These are phyloP conservation scores for Myrmecophaga tridactyla DNA, from an alignment of 2,113 vertebrate genomes.

Conservation along the genomic window DNA sequence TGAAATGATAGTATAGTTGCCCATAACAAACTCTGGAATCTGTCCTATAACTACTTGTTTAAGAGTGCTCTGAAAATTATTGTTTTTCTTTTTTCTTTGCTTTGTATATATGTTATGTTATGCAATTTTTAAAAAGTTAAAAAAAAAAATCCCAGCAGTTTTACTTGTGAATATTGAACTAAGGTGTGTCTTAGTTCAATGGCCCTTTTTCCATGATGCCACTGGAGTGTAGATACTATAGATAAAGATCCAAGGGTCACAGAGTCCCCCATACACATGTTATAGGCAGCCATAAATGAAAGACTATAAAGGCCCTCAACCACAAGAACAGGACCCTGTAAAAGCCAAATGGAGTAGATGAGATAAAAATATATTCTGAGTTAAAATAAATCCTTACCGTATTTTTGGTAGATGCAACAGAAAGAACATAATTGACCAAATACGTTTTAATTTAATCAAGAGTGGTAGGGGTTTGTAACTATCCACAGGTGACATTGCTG, in stretches of 20 bases:
- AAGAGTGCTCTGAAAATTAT: too few species aligned
- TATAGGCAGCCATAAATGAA: not conserved
- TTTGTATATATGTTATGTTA: too few species aligned
- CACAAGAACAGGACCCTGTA: not conserved
- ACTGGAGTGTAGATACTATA: not conserved
- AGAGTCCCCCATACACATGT: not conserved
- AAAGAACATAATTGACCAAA: not conserved
- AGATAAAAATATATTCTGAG: not conserved
- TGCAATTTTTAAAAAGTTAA: too few species aligned
- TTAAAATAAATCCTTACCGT: not conserved
- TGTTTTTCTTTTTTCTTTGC: too few species aligned
- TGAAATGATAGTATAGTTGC: too few species aligned
- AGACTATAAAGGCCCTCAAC: not conserved
- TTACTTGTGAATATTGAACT: not conserved
- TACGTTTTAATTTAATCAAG: constrained; percentile 28
- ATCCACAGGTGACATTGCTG: not conserved
- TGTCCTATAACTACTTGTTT: too few species aligned
- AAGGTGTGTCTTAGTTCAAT: not conserved
- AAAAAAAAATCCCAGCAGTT: not conserved
- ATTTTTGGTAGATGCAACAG: not conserved
- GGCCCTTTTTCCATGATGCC: not conserved
- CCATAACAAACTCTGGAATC: too few species aligned
- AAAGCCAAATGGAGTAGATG: not conserved
- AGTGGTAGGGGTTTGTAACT: not conserved
- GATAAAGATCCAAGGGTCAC: not conserved